Evolutionary conservation across 2,113 vertebrate species (phyloP).

Genomic region (Pachyramphus minor): DNA sequence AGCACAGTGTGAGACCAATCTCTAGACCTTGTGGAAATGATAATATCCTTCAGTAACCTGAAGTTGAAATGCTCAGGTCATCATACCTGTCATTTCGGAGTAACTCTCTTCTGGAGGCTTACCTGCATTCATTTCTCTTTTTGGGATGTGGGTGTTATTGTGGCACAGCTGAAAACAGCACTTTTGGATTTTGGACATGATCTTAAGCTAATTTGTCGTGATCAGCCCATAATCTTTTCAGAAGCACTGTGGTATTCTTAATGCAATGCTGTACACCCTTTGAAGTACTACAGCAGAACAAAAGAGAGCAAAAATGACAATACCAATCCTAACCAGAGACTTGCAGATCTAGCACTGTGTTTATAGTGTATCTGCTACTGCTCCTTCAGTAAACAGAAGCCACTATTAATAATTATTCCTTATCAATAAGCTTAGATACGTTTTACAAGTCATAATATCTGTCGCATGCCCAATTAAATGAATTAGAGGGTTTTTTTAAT

Average conservation of each 20-base stretch:
- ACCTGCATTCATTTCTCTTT: background rate
- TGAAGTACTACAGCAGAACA: background rate
- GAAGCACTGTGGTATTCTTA: background rate
- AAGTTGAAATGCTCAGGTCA: background rate
- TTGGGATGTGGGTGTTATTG: background rate
- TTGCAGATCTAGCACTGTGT: background rate
- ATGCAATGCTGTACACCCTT: background rate
- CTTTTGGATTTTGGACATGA: background rate
- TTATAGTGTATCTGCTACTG: background rate
- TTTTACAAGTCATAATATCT: conserved; percentile 52
- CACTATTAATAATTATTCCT: conserved; percentile 8
- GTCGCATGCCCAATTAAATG: conserved; percentile 43
- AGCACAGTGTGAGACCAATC: background rate
- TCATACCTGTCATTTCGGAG: background rate
- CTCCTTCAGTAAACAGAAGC: background rate
- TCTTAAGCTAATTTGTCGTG: background rate
- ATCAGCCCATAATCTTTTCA: background rate
- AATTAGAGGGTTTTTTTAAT: background rate
- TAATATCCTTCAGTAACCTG: background rate
- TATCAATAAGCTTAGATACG: conserved; percentile 51
- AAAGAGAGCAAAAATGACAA: background rate
- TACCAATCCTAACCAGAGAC: background rate
- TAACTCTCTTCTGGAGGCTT: background rate
- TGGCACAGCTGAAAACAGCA: background rate
- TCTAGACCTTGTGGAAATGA: background rate